Evolutionary conservation across 2,113 vertebrate genomes (phyloP).

Genomic region (Leucopternis melanops): DNA sequence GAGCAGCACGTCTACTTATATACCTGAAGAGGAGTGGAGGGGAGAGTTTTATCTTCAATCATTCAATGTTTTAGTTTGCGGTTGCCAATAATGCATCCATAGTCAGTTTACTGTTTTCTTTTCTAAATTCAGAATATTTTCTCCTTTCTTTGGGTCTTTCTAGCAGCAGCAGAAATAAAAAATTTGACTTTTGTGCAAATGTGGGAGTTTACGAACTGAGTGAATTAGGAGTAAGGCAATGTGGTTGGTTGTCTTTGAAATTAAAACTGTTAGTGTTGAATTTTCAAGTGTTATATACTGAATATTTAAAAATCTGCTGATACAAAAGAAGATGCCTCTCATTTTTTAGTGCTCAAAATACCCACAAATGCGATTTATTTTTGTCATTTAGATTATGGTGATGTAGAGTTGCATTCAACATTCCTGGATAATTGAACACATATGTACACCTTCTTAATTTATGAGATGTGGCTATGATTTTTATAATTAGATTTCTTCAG

Average conservation of each 20-base stretch:
- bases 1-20: rapidly evolving
- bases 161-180: background rate
- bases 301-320: background rate
- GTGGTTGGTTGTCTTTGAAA: background rate
- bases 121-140: background rate
- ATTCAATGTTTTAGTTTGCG: background rate
- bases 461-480: background rate
- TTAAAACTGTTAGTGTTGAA: background rate
- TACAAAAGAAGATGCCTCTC: background rate
- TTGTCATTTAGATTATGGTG: background rate
- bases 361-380: background rate
- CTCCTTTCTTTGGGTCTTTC: background rate
- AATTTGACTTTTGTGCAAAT: background rate
- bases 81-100: background rate
- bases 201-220: background rate
- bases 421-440: background rate
- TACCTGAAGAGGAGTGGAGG: background rate
- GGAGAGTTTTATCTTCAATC: background rate
- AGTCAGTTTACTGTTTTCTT: background rate
- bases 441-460: background rate
- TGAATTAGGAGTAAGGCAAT: background rate
- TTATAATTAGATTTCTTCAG: background rate
- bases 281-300: background rate
- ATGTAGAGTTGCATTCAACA: background rate
- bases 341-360: background rate